These are phyloP conservation scores for Micronycteris hirsuta DNA, from an alignment of 2,113 vertebrate species.

Conservation along the genomic window DNA sequence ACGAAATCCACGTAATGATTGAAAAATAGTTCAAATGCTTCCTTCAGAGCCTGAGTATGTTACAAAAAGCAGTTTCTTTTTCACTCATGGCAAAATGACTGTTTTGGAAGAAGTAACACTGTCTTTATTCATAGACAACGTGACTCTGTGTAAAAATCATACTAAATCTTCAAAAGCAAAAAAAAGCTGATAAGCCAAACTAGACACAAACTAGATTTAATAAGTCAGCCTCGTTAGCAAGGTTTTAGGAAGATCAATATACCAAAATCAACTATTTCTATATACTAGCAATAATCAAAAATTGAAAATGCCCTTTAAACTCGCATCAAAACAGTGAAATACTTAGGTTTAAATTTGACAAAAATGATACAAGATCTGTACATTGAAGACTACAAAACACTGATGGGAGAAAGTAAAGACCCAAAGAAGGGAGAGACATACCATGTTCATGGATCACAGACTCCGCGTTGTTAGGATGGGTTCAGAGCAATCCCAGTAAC, in stretches of 20 bases:
- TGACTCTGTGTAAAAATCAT: neutral
- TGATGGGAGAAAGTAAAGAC: neutral
- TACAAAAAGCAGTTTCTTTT: neutral
- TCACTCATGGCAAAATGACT: neutral
- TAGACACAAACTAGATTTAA: neutral
- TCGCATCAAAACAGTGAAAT: neutral
- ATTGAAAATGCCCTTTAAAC: neutral
- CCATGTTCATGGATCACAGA: neutral
- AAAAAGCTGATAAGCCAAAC: neutral
- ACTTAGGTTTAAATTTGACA: neutral
- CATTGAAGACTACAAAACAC: no score
- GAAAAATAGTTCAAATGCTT: neutral
- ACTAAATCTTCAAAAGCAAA: neutral
- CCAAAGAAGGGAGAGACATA: neutral
- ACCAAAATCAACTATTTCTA: neutral
- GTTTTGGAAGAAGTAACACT: neutral
- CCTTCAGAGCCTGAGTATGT: neutral
- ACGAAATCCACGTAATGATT: neutral
- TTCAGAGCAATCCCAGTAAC: neutral
- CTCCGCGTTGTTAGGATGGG: neutral
- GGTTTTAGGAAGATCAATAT: neutral
- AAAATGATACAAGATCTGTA: neutral
- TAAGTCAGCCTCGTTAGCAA: neutral
- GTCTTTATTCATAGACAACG: neutral
- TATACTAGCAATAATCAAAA: neutral